Base-by-base conservation (phyloP, 2,888 invertebrate species). In the Drosophila maculinotata region DNA sequence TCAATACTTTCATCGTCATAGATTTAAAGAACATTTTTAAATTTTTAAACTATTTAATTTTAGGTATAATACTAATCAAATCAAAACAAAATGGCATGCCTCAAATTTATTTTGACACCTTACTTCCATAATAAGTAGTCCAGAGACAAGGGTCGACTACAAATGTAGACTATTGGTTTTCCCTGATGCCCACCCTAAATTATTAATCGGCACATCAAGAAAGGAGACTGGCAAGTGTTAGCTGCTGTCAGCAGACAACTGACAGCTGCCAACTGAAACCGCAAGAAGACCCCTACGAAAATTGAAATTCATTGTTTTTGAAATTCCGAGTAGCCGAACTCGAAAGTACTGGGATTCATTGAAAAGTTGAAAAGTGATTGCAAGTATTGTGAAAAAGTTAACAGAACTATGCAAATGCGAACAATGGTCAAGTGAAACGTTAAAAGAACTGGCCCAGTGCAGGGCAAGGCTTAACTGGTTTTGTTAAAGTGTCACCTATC, bases 91-190 rank as follows among this genome's bases (percentile, higher is more conserved):
- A 36, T 28, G 10, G 31, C 25, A 35, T 14, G 33, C 9, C 8
- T 8, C 6, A 65, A 31, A 39, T 54, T 17, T 20, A 4, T 48
- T 56, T 51, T 49, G 47, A 63, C 62, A 63, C 23, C 15, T 35
- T 36, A 54, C 20, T 6, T 23, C 8, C 10, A 3, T 8, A 15
- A 20, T 49, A 54, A 57, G n/a, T 47, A 49, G 6, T 42, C n/a
- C 10, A 26, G 2, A 58, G 69, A 72, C 52, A 69, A 48, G 72
- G 72, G 75, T 72, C 17, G 12, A 17, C 66, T 49, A 15, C 57
- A 53, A 15, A 52, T 36, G 20, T 25, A 45, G 20, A 15, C 15
- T n/a, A 14, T 3, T 45, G 23, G 10, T 17, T 30, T 17, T 12
- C 59, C 28, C 52, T 7, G 2, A 30, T 20, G 33, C 3, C 2